A percentile compares a stretch with the other conserved stretches of the same genome.
phyloP scores from a whole-genome alignment of 2,888 invertebrate species.

The Papilio protenor region DNA sequence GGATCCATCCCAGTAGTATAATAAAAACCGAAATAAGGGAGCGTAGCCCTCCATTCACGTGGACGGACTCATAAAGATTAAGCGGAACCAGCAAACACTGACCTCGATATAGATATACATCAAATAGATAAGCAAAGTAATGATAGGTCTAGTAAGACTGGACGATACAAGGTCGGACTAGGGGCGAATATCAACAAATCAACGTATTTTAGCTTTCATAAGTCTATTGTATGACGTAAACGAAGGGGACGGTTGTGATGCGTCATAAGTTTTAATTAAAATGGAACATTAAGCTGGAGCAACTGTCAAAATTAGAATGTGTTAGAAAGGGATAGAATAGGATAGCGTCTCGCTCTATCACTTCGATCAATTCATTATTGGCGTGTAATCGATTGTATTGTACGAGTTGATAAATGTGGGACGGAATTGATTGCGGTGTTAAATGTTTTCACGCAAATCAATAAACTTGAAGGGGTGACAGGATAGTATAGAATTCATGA shows the following conservation, averaged over 20 bases:
- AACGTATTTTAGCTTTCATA: conserved; percentile 66
- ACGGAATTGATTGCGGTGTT: conserved; percentile 58
- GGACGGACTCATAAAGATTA: conserved; percentile 62
- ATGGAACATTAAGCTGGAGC: conserved; percentile 71
- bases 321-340: conserved; percentile 36
- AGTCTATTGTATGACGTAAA: conserved; percentile 60
- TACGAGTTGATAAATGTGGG: conserved; percentile 56
- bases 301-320: conserved; percentile 58
- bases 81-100: conserved; percentile 51
- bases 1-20: conserved; percentile 63
- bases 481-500: conserved; percentile 4
- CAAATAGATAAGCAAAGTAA: conserved; percentile 46
- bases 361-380: conserved; percentile 61
- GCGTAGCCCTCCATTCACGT: conserved; percentile 69
- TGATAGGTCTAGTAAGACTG: conserved; percentile 60
- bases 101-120: conserved; percentile 47
- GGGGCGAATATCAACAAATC: conserved; percentile 75
- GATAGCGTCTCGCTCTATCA: background rate
- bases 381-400: conserved; percentile 74
- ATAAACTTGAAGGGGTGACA: conserved; percentile 43
- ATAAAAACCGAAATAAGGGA: conserved; percentile 65
- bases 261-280: conserved; percentile 83
- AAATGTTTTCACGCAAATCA: conserved; percentile 68
- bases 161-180: conserved; percentile 62
- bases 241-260: conserved; percentile 67